Conservation (phyloP, 2,888 invertebrate species). For the Dexiosoma caninum region DNA sequence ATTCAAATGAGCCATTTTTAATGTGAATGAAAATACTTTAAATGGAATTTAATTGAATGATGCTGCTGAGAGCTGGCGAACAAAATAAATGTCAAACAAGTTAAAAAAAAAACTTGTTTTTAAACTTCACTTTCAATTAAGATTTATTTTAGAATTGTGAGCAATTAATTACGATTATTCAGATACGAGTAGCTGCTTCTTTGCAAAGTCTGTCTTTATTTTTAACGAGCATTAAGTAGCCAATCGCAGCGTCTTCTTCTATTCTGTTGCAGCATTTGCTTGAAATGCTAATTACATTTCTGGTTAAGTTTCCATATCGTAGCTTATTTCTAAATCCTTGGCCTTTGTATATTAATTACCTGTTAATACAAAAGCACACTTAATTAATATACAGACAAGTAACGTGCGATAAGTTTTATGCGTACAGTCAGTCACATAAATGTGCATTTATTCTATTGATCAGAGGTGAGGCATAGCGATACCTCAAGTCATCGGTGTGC, state of each 20-base stretch:
- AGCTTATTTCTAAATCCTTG: background rate
- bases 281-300: background rate
- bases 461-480: too few species aligned
- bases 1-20: conserved; percentile 21
- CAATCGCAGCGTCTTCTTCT: too few species aligned
- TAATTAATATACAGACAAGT: background rate
- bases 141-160: too few species aligned
- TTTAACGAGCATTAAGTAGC: too few species aligned
- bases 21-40: background rate
- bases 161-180: too few species aligned
- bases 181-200: too few species aligned
- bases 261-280: too few species aligned
- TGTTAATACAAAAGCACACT: background rate
- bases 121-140: too few species aligned
- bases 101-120: too few species aligned
- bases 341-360: background rate
- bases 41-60: conserved; percentile 5
- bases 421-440: background rate
- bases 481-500: too few species aligned
- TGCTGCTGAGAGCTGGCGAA: background rate
- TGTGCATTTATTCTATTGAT: too few species aligned
- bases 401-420: background rate
- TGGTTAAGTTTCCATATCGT: background rate
- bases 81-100: background rate
- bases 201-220: too few species aligned